Evolutionary conservation across 2,113 vertebrate species (phyloP), one percentile per base, ranked within the genome.

Genomic region (Nannobrachium achirus): DNA sequence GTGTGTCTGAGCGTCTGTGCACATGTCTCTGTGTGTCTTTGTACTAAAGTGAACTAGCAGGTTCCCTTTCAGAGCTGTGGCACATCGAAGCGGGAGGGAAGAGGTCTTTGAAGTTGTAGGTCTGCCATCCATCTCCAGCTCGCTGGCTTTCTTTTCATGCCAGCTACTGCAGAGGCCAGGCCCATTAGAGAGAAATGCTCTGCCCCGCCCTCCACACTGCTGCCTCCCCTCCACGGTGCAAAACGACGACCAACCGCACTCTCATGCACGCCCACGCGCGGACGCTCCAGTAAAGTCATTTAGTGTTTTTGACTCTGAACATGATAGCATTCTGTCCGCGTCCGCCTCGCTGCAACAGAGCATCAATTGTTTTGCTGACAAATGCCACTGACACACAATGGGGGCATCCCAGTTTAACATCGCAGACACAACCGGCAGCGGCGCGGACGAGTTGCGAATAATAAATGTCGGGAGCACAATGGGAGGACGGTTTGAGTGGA

Each of bases 61-160:
- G 86, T 93, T 85, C 82, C 70, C 71, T 83, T 84, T 83, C 73
- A 0, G 33, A 70, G 66, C 61, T 65, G 59, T 85, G 53, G 39
- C 79, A 82, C 2, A 48, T 73, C 15, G 51, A 77, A 50, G 38
- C 15, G 62, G 76, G 71, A 83, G 71, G 82, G 73, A 19, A 60
- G 70, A 82, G 67, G 57, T 70, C 89, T 86, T 93, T 94, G 93
- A 93, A 90, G 90, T 91, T 63, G 50, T 14, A 86, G 75, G 72
- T 88, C 92, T 89, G 85, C 51, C 89, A 90, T 88, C 84, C 84
- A 78, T 91, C 87, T 91, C 40, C 1, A 46, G 72, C 76, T 53
- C 63, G 9, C 78, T 80, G 81, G 59, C 85, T 93, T 93, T 92
- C 82, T 91, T 92, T 92, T 88, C 71, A 84, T 83, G 89, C 91